Conservation (phyloP, 2,797 vertebrate genomes). For the Notamacropus eugenii region DNA sequence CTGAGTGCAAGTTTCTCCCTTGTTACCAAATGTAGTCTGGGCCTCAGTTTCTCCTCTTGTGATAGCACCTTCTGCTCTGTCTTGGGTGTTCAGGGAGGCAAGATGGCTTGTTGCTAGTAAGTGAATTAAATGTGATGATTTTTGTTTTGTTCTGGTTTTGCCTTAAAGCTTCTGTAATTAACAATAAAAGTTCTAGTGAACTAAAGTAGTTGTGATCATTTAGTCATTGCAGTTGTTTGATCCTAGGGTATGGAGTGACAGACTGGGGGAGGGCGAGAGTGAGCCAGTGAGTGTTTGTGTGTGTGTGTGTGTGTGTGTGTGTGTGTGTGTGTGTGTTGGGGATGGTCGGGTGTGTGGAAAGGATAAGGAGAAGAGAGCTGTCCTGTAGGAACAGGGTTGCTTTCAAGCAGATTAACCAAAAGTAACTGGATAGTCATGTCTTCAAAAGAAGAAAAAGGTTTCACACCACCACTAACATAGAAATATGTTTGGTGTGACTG, state of each 20-base stretch:
- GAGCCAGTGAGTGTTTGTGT: too few relatives aligned
- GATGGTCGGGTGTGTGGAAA: too few relatives aligned
- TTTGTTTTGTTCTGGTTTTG: conserved; percentile 74
- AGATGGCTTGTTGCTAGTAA: background rate
- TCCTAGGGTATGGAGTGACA: background rate
- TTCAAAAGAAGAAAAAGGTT: too few relatives aligned
- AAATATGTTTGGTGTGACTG: too few relatives aligned
- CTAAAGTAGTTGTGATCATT: conserved; percentile 31
- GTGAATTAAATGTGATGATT: conserved; percentile 39
- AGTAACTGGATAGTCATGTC: too few relatives aligned
- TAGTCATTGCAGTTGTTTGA: background rate
- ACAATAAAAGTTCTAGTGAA: conserved; percentile 83
- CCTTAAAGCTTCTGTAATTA: conserved; percentile 85
- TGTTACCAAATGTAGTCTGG: background rate
- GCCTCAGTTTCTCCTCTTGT: background rate
- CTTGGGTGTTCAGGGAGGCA: background rate
- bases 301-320: too few relatives aligned
- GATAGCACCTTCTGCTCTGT: background rate
- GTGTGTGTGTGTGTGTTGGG: too few relatives aligned
- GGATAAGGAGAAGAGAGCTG: too few relatives aligned
- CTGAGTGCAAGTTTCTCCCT: background rate
- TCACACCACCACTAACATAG: too few relatives aligned
- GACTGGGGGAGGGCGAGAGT: too few relatives aligned
- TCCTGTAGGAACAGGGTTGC: too few relatives aligned
- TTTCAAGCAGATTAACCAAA: too few relatives aligned